Base-by-base conservation (phyloP, 1,140 invertebrate genomes). In the Idris sp. region DNA sequence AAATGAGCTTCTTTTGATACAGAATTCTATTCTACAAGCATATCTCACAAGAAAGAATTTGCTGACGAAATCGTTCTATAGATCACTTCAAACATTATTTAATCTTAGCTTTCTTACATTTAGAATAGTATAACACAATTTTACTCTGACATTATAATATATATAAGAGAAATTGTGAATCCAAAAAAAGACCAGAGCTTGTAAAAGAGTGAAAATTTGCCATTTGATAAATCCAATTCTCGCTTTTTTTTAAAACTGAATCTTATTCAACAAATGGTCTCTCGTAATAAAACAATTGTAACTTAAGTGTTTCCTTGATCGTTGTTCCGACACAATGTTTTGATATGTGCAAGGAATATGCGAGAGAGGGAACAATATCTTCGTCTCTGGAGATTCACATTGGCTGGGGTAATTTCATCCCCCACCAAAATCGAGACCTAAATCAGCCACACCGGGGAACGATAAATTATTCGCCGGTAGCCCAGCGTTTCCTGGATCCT, bases 381-480 rank as follows among this genome's bases (percentile, higher is more conserved):
- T 22, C 78, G 72, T 80, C 79, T 64, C 59, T 69, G 44, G 61
- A 73, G 79, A 79, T 79, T 71, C 46, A 44, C 77, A 78, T 78
- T 74, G 54, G 13, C 14, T 38, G 41, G 41, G 51, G 77, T 79
- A 76, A 80, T 80, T 77, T 73, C 56, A 64, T 78, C 74, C 48
- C 74, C 38, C 49, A 61, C 26, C 56, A 36, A 43, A 74, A 78
- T 79, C 79, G 69, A 56, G 43, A 77, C 76, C 72, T 76, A 77
- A 81, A 81, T 81, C 79, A 74, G 75, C 54, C 61, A 30, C 53
- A 78, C 65, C 61, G 36, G 65, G 56, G 43, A 65, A 33, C 74
- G 65, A 74, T 83, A 78, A 81, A 81, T 83, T 81, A 83, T 81
- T 81, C 58, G 51, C 26, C 54, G 40, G 41, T 58, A 68, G 44